A percentile compares a stretch with the other conserved stretches of the same genome.
Conservation (phyloP, 2,888 invertebrate genomes). For the Synergus itoensis region DNA sequence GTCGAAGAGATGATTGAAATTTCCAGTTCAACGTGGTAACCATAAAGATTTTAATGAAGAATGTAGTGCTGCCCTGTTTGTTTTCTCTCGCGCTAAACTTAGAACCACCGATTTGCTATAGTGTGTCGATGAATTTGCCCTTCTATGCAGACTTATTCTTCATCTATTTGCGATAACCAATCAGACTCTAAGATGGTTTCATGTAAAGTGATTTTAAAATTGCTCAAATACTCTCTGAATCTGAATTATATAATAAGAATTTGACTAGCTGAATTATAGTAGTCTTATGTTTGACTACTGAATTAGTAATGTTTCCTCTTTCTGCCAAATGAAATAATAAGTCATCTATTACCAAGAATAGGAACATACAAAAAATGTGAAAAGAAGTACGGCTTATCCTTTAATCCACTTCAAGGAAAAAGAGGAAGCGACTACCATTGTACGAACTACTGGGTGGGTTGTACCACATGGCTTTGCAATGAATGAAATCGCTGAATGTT, state of each 20-base stretch:
- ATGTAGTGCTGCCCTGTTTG: slow-evolving; percentile 24
- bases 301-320: no score
- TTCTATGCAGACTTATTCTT: neutral
- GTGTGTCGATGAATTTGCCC: slow-evolving; percentile 16
- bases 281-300: no score
- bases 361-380: no score
- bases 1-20: neutral
- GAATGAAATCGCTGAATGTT: slow-evolving; percentile 9
- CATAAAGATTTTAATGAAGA: slow-evolving; percentile 30
- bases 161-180: slow-evolving; percentile 4
- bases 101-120: slow-evolving; percentile 22
- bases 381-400: no score
- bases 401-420: neutral
- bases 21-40: slow-evolving; percentile 4
- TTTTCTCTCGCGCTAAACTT: slow-evolving; percentile 24
- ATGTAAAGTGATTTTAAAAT: neutral
- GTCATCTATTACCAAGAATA: no score
- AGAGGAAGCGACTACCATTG: neutral
- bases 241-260: no score
- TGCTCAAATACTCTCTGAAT: neutral
- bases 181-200: neutral
- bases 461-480: slow-evolving; percentile 1
- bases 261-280: no score
- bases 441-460: neutral
- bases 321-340: no score